Evolutionary conservation across 2,888 invertebrate genomes (phyloP).

Genomic region (Allophyes oxyacanthae): DNA sequence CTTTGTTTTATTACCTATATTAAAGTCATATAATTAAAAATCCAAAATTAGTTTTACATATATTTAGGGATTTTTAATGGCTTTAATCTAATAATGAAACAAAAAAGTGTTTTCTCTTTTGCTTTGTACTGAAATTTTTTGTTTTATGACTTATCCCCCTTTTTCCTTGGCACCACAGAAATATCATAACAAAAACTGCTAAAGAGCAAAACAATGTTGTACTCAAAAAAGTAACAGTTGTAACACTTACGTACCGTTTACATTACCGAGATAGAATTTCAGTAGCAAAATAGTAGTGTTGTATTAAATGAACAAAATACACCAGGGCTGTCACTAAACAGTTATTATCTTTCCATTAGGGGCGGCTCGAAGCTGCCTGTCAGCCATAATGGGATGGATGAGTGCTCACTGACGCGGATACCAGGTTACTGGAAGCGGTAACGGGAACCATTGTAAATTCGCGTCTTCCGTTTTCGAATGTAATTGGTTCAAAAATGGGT

Average conservation of each 20-base stretch:
- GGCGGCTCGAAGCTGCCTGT: conserved; percentile 43
- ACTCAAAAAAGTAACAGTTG: conserved; percentile 19
- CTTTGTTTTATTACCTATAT: no score
- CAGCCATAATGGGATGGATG: conserved; percentile 61
- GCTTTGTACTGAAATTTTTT: no score
- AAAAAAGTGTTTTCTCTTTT: no score
- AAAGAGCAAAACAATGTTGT: conserved; percentile 40
- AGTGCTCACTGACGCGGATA: conserved; percentile 21
- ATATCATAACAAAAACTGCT: conserved; percentile 25
- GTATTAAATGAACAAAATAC: conserved; percentile 52
- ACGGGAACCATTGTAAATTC: neutral
- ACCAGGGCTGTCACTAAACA: conserved; percentile 60
- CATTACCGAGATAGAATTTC: conserved; percentile 23
- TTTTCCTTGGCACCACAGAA: neutral
- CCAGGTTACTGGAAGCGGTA: conserved; percentile 11
- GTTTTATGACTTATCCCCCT: no score
- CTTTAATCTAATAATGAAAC: no score
- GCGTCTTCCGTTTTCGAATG: neutral
- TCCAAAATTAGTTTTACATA: no score
- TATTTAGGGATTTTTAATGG: no score
- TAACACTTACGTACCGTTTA: conserved; percentile 25
- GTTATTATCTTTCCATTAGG: conserved; percentile 77
- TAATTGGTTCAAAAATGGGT: no score
- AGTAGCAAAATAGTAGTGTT: conserved; percentile 4
- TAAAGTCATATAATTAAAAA: no score